Base-by-base conservation (phyloP, 2,888 invertebrate species). In the Euzetes globulus region DNA sequence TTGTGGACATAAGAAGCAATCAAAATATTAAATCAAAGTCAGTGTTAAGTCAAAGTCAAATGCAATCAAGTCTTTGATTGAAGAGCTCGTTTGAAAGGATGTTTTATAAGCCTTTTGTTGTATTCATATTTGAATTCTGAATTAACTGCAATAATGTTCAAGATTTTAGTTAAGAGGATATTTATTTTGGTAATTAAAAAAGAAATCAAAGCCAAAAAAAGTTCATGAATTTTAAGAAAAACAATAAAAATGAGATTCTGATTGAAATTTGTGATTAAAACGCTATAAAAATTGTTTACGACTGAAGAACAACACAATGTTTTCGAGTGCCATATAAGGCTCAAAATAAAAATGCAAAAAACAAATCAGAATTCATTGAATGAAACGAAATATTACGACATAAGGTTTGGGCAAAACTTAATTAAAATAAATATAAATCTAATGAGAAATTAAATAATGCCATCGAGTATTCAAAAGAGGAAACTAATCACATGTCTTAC, bases 261-360 rank as follows among this genome's bases (percentile, higher is more conserved):
- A 27, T 27, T 27, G 29, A 58, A 27, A 29, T 29, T 27, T 22
- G 17, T 3, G 58, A 58, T 58, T 29, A 58, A 58, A 58, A 17
- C 27, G 58, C 29, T 27, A 27, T 27, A 27, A 58, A 55, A 4
- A 55, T 55, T 17, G 13, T 55, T 55, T 55, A 25, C 25, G 55
- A 55, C 50, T 9, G 50, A 50, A 50, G 17, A 19, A 17, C 4
- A 50, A 19, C 19, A 50, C 41, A 50, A 50, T 27, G 58, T 58
- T 58, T 58, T 60, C n/a, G 33, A 65, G 19, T 65, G 37, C 63
- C 63, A 27, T 65, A 65, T 65, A 65, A 65, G 63, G 33, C 33
- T 19, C 33, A 22, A 6, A 52, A 52, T 41, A 41, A 41, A 41
- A 41, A 41, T 1, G 11, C 4, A 55, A 25, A 55, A 25, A 19